phyloP scores from a whole-genome alignment of 2,888 invertebrate genomes.

The Acleris literana region DNA sequence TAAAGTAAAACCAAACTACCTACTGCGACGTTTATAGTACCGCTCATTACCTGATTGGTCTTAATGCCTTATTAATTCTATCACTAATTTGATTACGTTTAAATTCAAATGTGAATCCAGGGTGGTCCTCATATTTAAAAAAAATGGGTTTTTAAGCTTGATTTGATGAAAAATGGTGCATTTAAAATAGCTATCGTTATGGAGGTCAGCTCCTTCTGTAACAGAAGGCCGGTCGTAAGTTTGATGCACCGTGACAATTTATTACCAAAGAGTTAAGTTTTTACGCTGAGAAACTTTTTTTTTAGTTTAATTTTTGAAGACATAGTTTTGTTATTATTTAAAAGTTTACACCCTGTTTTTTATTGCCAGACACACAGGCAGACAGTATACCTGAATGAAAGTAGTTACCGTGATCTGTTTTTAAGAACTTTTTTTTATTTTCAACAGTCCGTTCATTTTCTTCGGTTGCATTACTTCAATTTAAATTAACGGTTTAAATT shows the following conservation, averaged over 20 bases:
- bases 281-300: constrained; percentile 23
- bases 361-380: too few species aligned
- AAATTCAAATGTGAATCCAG: constrained; percentile 44
- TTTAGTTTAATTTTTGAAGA: too few species aligned
- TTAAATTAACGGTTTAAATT: too few species aligned
- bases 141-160: constrained; percentile 45
- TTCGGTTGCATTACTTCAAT: too few species aligned
- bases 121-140: constrained; percentile 63
- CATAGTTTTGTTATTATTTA: too few species aligned
- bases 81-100: constrained; percentile 49
- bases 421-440: too few species aligned
- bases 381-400: too few species aligned
- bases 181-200: constrained; percentile 64
- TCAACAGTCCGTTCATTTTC: too few species aligned
- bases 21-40: constrained; percentile 48
- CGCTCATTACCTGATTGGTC: constrained; percentile 62
- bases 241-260: constrained; percentile 69
- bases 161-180: constrained; percentile 55
- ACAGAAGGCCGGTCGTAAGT: constrained; percentile 64
- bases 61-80: constrained; percentile 69
- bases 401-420: too few species aligned
- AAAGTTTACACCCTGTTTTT: too few species aligned
- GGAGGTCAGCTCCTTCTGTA: constrained; percentile 56
- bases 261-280: constrained; percentile 49
- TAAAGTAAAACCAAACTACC: constrained; percentile 10